A percentile compares a stretch with the other conserved stretches of the same genome.
These are phyloP conservation scores for Phortica magna DNA, from an alignment of 2,888 invertebrate genomes.

Conservation along the genomic window DNA sequence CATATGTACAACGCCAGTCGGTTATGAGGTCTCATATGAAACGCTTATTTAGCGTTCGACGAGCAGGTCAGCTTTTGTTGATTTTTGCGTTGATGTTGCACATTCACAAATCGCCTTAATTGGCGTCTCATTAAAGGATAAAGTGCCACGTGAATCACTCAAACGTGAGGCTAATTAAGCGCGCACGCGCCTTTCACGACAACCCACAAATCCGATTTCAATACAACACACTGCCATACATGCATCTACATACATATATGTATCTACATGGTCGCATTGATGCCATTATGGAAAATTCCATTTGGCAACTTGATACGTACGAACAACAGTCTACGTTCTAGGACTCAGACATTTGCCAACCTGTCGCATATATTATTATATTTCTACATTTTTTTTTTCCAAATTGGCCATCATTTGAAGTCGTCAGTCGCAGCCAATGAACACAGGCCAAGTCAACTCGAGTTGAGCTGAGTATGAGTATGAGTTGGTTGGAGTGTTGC, in stretches of 20 bases:
- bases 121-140: conserved; percentile 62
- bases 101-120: conserved; percentile 57
- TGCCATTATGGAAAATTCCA: conserved; percentile 30
- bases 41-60: not conserved
- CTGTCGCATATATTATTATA: not conserved
- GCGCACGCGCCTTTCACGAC: conserved; percentile 46
- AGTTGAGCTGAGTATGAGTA: not conserved
- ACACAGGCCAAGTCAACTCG: not conserved
- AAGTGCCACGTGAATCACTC: conserved; percentile 39
- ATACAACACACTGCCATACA: not conserved
- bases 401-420: not conserved
- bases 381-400: not conserved
- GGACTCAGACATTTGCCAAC: too few relatives aligned
- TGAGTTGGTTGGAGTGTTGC: not conserved
- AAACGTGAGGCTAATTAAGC: conserved; percentile 58
- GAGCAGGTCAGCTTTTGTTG: not conserved
- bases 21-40: not conserved
- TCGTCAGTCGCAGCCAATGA: not conserved
- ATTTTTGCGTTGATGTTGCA: conserved; percentile 24
- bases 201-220: not conserved
- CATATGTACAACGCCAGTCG: not conserved
- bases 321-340: too few relatives aligned
- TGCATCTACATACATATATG: conserved; percentile 3
- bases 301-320: not conserved
- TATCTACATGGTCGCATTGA: conserved; percentile 24